Percentiles rank a stretch among this genome's conserved stretches.
Evolutionary conservation across 2,113 vertebrate genomes (phyloP).

Genomic region (Eurystomus gularis): DNA sequence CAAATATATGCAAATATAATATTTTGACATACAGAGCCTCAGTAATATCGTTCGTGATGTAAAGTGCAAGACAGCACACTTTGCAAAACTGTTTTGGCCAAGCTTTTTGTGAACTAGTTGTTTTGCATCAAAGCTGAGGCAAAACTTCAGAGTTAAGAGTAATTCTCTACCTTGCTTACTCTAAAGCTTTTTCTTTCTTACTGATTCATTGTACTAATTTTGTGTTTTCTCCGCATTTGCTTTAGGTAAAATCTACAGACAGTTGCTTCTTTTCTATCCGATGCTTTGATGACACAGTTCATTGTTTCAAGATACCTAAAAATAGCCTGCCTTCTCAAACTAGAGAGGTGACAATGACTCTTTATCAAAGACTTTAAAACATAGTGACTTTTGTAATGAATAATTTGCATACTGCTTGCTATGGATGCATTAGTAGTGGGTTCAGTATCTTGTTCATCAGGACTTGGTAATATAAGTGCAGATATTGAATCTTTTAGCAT

Average conservation of each 20-base stretch:
- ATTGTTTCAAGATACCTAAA: slow-evolving; percentile 90
- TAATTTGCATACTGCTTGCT: not conserved
- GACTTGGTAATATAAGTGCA: not conserved
- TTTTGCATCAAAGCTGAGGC: not conserved
- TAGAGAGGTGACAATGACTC: slow-evolving; percentile 81
- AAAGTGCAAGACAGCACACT: not conserved
- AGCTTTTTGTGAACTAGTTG: not conserved
- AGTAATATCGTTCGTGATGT: not conserved
- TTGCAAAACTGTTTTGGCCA: not conserved
- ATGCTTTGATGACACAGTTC: slow-evolving; percentile 92
- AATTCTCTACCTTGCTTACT: not conserved
- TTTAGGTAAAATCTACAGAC: slow-evolving; percentile 85
- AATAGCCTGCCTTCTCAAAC: slow-evolving; percentile 78
- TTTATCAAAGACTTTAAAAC: not conserved
- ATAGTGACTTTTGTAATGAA: not conserved
- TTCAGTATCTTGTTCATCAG: not conserved
- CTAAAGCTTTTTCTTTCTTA: not conserved
- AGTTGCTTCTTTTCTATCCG: slow-evolving; percentile 86
- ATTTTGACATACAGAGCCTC: not conserved
- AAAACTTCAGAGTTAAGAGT: not conserved
- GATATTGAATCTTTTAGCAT: not conserved
- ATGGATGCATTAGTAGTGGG: not conserved
- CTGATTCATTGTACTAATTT: not conserved
- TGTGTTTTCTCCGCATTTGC: not conserved
- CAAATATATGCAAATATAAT: not conserved